Base-by-base conservation (phyloP, 1,140 invertebrate species). In the Dendrolimus kikuchii region DNA sequence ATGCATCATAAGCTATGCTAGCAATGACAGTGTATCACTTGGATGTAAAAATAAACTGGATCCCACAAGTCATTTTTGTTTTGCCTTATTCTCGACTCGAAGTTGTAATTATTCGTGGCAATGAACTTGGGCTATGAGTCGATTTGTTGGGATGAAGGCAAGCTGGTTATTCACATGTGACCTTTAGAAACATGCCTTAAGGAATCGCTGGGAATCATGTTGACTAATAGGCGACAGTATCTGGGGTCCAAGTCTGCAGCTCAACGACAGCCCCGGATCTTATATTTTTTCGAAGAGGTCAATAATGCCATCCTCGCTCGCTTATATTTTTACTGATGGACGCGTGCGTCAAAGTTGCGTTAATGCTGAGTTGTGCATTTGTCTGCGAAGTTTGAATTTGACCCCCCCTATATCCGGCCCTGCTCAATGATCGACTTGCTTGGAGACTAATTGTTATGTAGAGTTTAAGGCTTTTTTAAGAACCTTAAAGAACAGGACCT, bases 141-240 rank as follows among this genome's bases (percentile, higher is more conserved):
- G 66, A 74, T 77, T 68, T 72, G 57, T 64, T 68, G 61, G 48
- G 64, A 63, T 61, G 68, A 71, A 71, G 66, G 68, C 64, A 67
- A 56, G 51, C 60, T 78, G 79, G 79, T 76, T 80, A 58, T 79
- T 79, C 71, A 82, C 79, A 55, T 66, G 63, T 78, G 79, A 79
- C 79, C 79, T 82, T 82, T 82, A 74, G 56, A 66, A 58, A 66
- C 63, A 62, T 59, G 59, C 59, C 60, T 51, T 23, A 53, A 62
- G 66, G 64, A 64, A 67, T 67, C 59, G 61, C 57, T 49, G 60
- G 57, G 67, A 69, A 64, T 71, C 62, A 55, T 49, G 51, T 36
- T 53, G 46, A 57, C 42, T 38, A 8, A 6, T 23, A 44, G n/a
- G n/a, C 23, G 7, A 44, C 7, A 40, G 23, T 36, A 38, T n/a